Base-by-base conservation (phyloP, 2,113 vertebrate genomes). In the Crotalus tigris region DNA sequence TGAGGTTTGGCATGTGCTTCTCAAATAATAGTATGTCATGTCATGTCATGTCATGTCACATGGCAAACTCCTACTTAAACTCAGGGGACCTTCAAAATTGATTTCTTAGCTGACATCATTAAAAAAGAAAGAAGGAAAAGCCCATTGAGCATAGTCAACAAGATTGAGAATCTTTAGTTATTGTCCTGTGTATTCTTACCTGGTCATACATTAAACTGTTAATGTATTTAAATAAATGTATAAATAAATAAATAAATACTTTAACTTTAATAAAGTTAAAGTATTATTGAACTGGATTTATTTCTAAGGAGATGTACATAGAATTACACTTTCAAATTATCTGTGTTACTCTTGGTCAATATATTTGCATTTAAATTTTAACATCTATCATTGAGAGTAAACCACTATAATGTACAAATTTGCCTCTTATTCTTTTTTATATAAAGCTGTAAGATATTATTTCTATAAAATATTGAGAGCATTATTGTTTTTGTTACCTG, bases 351-450 rank as follows among this genome's bases (percentile, higher is more conserved):
- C 88, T 89, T 90, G 57, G 61, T 54, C 81, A 53, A 53, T 96
- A 49, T 3, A 51, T 94, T 55, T 94, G 91, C 92, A 95, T 91
- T 96, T 93, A 75, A 93, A 93, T 94, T 93, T 94, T 89, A 93
- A 21, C 94, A 94, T 49, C 90, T 85, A 88, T 88, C 23, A 91
- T 53, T 94, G 87, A 93, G 85, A 92, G 58, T 87, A 95, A 26
- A 57, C 92, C 90, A 95, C 55, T 92, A 11, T 92, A 39, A 19
- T 96, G 95, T 92, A 33, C 2, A 86, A 0, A 91, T 39, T 93
- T 93, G 75, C 10, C n/a, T 93, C 94, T 92, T 93, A 86, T 58
- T n/a, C 10, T 91, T 17, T 91, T 95, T 64, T 64, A 23, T 87
- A 88, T 89, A 93, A 57, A 91, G 0, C 0, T 2, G 0, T 90